Base-by-base conservation (phyloP, 2,888 invertebrate species). In the Synergus laeviventris region DNA sequence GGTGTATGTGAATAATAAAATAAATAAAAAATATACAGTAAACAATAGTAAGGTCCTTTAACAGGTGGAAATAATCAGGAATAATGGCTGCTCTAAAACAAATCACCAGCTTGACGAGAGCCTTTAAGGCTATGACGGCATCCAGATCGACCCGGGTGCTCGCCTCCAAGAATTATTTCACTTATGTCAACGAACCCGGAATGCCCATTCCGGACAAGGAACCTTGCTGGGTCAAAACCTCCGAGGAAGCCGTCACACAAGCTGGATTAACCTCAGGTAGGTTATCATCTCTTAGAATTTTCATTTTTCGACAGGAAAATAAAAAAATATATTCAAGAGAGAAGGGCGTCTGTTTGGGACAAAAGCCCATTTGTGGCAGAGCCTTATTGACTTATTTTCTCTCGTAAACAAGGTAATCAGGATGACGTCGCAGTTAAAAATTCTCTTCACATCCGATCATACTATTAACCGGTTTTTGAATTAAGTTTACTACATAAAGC, bases 131-230 rank as follows among this genome's bases (percentile, higher is more conserved):
- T 16, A 45, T 81, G 8, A 78, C 78, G 79, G 79, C 85, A 7
- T 83, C 87, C 74, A 84, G 87, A 24, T 84, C 86, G 14, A 86
- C 79, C 77, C 76, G 81, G 1, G 78, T 76, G 1, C 73, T 75
- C 24, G 79, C 88, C 78, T 91, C 92, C 76, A 93, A 94, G 86
- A 93, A 89, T 76, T 97, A 94, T 91, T 96, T 94, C 89, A 95
- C 96, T 0, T 96, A 97, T 87, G 94, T 94, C 31, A 94, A 94
- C 81, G 97, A 97, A 89, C 94, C 97, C 61, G 94, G 96, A 56
- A 96, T 97, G 91, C 96, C 97, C 16, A 91, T 96, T 83, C 93
- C 94, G 42, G 93, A 94, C 81, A 94, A 94, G 80, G 93, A 94
- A 79, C 97, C 97, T 0, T 94, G 94, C 90, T 94, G 93, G 92